Evolutionary conservation across 1,140 invertebrate species (phyloP).

Genomic region (Cydia amplana): DNA sequence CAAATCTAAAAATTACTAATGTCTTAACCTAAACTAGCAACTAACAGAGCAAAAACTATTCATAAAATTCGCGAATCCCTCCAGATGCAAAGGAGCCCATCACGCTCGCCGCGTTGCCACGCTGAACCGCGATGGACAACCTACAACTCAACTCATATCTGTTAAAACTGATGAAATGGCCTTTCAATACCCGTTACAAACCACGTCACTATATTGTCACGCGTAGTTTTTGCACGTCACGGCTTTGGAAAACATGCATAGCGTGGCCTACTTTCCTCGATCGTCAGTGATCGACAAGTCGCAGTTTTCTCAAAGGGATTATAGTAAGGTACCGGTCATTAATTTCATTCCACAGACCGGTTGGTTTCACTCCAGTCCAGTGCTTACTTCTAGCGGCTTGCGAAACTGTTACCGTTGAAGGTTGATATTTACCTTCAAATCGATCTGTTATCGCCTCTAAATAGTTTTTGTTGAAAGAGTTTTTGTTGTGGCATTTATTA

Average conservation of each 20-base stretch:
- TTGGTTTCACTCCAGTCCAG: conserved; percentile 34
- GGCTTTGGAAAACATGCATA: conserved; percentile 29
- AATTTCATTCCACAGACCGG: conserved; percentile 35
- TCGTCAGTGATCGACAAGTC: conserved; percentile 35
- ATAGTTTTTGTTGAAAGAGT: too few relatives aligned
- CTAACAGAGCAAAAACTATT: too few relatives aligned
- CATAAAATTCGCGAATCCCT: too few relatives aligned
- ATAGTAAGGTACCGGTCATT: conserved; percentile 32
- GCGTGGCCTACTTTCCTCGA: conserved; percentile 48
- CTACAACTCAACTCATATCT: too few relatives aligned
- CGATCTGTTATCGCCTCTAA: neutral
- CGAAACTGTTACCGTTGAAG: conserved; percentile 34
- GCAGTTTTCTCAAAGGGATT: conserved; percentile 39
- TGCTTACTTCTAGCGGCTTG: conserved; percentile 27
- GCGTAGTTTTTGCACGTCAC: conserved; percentile 19
- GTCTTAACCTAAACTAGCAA: too few relatives aligned
- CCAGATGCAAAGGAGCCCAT: too few relatives aligned
- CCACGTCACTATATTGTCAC: neutral
- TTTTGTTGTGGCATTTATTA: neutral
- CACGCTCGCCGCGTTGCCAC: too few relatives aligned
- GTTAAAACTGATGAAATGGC: neutral
- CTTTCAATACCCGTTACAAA: neutral
- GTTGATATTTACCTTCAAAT: conserved; percentile 24
- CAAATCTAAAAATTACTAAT: too few relatives aligned
- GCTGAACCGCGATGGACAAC: too few relatives aligned